Evolutionary conservation across 1,140 invertebrate species (phyloP).

Genomic region (Sesamia nonagrioides): DNA sequence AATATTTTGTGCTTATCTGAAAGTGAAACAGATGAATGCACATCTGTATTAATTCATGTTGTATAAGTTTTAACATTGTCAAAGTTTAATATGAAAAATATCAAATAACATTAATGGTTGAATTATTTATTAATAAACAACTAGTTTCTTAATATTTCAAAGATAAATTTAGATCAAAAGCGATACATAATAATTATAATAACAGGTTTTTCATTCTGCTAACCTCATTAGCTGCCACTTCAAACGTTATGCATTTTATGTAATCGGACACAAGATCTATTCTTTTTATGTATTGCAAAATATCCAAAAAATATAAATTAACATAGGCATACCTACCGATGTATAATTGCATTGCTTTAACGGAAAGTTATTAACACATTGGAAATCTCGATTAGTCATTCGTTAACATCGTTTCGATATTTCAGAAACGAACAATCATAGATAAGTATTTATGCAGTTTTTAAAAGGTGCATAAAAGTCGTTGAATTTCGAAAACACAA

Average conservation of each 20-base stretch:
- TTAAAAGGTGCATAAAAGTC: neutral
- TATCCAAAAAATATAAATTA: no score
- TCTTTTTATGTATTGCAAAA: no score
- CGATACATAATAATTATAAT: no score
- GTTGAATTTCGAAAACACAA: no score
- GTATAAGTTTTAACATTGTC: neutral
- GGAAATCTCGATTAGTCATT: constrained; percentile 27
- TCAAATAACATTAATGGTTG: no score
- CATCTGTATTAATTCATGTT: neutral
- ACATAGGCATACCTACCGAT: neutral
- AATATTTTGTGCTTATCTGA: constrained; percentile 11
- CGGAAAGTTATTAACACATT: neutral
- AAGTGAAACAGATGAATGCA: neutral
- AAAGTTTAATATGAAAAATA: neutral
- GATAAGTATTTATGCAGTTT: neutral
- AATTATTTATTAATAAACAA: no score
- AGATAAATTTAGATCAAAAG: no score
- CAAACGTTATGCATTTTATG: no score
- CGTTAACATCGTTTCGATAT: constrained; percentile 13
- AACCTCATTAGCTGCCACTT: no score
- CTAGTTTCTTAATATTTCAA: no score
- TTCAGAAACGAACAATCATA: neutral
- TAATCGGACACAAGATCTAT: no score
- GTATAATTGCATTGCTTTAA: neutral
- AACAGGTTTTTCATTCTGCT: no score